These are phyloP conservation scores for Clarias platycephalus DNA, from an alignment of 2,797 vertebrate species.

Conservation along the genomic window DNA sequence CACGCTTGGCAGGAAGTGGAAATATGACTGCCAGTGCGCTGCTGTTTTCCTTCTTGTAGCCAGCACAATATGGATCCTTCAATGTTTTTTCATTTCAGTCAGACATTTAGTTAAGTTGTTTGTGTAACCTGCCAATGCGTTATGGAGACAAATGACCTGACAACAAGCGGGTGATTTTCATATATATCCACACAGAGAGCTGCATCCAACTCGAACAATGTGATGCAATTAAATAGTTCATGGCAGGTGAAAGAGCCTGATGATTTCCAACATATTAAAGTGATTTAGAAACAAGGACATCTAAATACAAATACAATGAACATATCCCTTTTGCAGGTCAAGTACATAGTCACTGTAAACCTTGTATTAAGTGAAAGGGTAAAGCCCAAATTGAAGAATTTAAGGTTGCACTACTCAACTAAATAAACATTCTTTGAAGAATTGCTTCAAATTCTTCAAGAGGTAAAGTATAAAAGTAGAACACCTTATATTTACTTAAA, in stretches of 20 bases:
- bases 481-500: background rate
- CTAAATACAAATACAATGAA: background rate
- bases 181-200: background rate
- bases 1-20: conserved; percentile 13
- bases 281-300: background rate
- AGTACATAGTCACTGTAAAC: background rate
- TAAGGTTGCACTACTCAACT: background rate
- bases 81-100: background rate
- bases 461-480: background rate
- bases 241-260: background rate
- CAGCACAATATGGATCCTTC: conserved; percentile 17
- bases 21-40: conserved; percentile 21
- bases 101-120: background rate
- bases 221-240: background rate
- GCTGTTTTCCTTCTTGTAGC: conserved; percentile 7
- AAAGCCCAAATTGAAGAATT: background rate
- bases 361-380: background rate
- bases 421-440: background rate
- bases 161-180: conserved; percentile 2
- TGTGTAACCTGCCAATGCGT: background rate
- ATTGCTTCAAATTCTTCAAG: background rate
- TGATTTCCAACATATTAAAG: background rate
- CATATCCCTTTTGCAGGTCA: conserved; percentile 18
- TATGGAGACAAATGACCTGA: conserved; percentile 12
- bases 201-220: background rate